These are phyloP conservation scores for Ataeniobius toweri DNA, from an alignment of 2,797 vertebrate species.

Conservation along the genomic window DNA sequence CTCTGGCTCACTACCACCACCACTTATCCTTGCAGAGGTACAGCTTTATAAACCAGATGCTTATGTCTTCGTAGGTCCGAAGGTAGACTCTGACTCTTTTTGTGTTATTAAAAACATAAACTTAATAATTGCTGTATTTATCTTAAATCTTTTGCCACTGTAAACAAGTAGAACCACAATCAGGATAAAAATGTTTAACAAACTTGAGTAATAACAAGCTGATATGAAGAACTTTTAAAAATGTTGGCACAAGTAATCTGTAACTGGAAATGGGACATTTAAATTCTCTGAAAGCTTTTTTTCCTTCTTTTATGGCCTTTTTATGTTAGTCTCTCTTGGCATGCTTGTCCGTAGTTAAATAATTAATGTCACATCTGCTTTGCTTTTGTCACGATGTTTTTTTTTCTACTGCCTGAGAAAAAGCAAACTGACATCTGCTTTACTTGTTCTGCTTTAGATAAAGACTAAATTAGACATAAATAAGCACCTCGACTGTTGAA, in stretches of 20 bases:
- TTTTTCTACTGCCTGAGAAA: background rate
- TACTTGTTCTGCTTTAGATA: background rate
- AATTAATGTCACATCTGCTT: constrained; percentile 4
- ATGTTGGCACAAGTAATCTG: constrained; percentile 2
- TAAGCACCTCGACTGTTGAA: background rate
- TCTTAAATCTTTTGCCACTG: background rate
- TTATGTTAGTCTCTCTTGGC: background rate
- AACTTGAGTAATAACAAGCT: constrained; percentile 11
- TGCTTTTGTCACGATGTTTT: background rate
- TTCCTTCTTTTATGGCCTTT: constrained; percentile 1
- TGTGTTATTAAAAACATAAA: constrained; percentile 3
- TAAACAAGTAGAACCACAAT: constrained; percentile 10
- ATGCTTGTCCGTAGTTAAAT: background rate
- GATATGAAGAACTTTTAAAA: background rate
- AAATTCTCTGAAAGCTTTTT: constrained; percentile 1
- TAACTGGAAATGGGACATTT: background rate
- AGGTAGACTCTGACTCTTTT: background rate
- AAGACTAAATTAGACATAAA: background rate
- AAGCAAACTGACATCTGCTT: background rate
- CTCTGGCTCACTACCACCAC: constrained; percentile 11
- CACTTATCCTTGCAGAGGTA: constrained; percentile 6
- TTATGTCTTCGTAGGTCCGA: constrained; percentile 5
- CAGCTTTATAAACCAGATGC: constrained; percentile 12
- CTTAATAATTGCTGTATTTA: constrained; percentile 3
- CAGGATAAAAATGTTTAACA: constrained; percentile 2